Base-by-base conservation (phyloP, 2,888 invertebrate genomes). In the Tetragonula carbonaria region DNA sequence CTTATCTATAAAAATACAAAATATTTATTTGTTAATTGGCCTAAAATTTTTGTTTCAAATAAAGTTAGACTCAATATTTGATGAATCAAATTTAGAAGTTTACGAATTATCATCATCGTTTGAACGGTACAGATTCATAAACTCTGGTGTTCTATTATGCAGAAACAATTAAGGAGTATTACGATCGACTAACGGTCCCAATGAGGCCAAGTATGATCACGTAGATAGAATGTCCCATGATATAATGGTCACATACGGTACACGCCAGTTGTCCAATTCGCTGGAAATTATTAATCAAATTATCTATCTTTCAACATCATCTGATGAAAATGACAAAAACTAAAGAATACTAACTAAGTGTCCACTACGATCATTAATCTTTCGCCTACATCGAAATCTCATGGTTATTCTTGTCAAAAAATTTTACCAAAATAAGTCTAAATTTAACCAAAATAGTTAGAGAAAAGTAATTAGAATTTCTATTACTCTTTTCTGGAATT, bases 141-240 rank as follows among this genome's bases (percentile, higher is more conserved):
- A 63, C 45, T 28, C 2, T 65, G 21, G 38, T n/a, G 38, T 50
- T 82, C 74, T 72, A 65, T 79, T 75, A 78, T 67, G 59, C 80
- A 77, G 67, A 71, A 72, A 66, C 59, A 79, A 86, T 86, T 82
- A 80, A 85, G 53, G 83, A 86, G 74, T 90, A 90, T 90, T 91
- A 86, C 85, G 89, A 91, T 88, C 83, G 89, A 94, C 94, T 94
- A 92, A 94, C 94, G 90, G 92, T 93, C 87, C 94, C 94, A 87
- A 94, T 93, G 77, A 94, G 88, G 86, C 94, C 94, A 72, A 94
- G 88, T 53, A 93, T 71, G 38, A 91, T 91, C n/a, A 94, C 94
- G 86, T 93, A 94, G 28, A 92, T 79, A 23, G 92, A 87, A 82
- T 90, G 93, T 55, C 94, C 94, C 92, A 94, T 92, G 67, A 93